Evolutionary conservation across 1,140 invertebrate genomes (phyloP), one percentile per base, ranked within the genome.

Genomic region (Eurytemora carolleeae): DNA sequence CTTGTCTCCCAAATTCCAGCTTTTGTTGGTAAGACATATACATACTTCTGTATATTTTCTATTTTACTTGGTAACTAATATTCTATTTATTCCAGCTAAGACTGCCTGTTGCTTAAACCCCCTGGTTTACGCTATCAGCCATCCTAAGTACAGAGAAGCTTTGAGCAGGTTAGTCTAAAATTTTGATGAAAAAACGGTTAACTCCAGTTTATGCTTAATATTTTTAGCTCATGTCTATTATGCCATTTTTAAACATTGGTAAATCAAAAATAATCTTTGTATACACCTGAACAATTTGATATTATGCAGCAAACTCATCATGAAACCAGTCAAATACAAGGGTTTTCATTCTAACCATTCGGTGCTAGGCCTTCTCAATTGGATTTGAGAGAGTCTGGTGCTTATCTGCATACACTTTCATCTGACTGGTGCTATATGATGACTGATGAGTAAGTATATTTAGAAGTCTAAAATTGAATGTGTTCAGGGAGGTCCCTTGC

Each of bases 91-190:
- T n/a, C n/a, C n/a, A n/a, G 66, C 65, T 60, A 69, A 68, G 55
- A 65, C 65, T 15, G 67, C 67, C 20, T 64, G 65, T 22, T 64
- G 68, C 25, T 65, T 65, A 52, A 69, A 69, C 59, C 67, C 67
- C 12, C 64, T 69, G 16, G 63, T 69, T 55, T 69, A 68, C 58
- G 68, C 66, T 23, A 65, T 68, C 44, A 68, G 65, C 63, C 67
- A 68, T 61, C 67, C 67, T 2, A 67, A 67, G 31, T 67, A 67
- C 57, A 58, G 66, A n/a, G 60, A 64, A 53, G 64, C 64, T 18
- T 56, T 64, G 2, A 61, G 23, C 23, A 53, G 31, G 59, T 53
- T 19, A 21, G 31, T 44, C 7, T n/a, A 44, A n/a, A 12, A 12
- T 44, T 7, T 44, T n/a, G 31, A 12, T n/a, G 31, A n/a, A n/a